Evolutionary conservation across 1,140 invertebrate genomes (phyloP), one percentile per base, ranked within the genome.

Genomic region (Apis cerana): DNA sequence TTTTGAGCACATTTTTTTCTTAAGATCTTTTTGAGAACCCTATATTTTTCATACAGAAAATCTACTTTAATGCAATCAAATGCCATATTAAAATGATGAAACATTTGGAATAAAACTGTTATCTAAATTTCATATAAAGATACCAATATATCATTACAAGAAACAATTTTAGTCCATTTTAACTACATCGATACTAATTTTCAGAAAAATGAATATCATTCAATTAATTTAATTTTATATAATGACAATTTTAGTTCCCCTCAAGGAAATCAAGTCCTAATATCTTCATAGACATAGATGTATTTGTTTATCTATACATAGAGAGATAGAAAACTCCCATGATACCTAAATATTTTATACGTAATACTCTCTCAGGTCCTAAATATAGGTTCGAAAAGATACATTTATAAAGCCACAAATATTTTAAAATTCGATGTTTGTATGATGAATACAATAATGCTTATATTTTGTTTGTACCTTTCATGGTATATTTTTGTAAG

Each of bases 361-460:
- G 75, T 67, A 52, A 68, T 74, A 79, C 54, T 68, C 0, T 68
- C 62, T 70, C 62, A 54, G 59, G 13, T 48, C 59, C 67, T 68
- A 58, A 79, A 56, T 74, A 75, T 62, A 69, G 82, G 74, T 72
- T 78, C 78, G 67, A 87, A 56, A 65, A 69, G 56, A 48, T 43
- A 59, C 71, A 82, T 87, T 90, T 88, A 88, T 70, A 23, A 84
- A 84, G 83, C 83, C 85, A 76, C 84, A 88, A 75, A 33, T 50
- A 67, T 82, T 67, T 48, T 27, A 59, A 71, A 75, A 74, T 48
- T 79, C 61, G 50, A 64, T 62, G n/a, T 17, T 21, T 21, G n/a
- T 33, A 64, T 23, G 23, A 61, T 15, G 50, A 54, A 58, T 62
- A 59, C 48, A 12, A 43, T 43, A 68, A 62, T 48, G 48, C 23